Base-by-base conservation (phyloP, 1,140 invertebrate genomes). In the Onthophagus taurus region DNA sequence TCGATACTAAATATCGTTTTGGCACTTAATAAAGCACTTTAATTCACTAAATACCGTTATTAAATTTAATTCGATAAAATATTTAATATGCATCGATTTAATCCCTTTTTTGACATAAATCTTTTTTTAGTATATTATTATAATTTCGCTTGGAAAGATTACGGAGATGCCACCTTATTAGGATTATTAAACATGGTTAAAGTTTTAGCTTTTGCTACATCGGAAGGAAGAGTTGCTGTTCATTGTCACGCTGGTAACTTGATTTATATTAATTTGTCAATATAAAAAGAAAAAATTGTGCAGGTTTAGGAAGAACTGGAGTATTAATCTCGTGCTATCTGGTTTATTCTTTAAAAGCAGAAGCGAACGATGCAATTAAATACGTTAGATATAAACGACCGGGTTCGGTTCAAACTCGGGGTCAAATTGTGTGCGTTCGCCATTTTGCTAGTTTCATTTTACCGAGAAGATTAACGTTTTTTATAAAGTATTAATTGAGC, bases 271-370 rank as follows among this genome's bases (percentile, higher is more conserved):
- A 4, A 26, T 45, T 20, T 23, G n/a, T 26, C 20, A 4, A 41
- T 46, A 19, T 26, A 21, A 26, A 8, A 24, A 17, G n/a, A 49
- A 18, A 44, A 48, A 48, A 58, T 48, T 50, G 65, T 67, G 38
- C 61, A 83, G 82, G 83, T 52, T 64, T 87, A 33, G 89, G 88
- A 2, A 70, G 89, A 53, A 92, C 88, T 3, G 89, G 89, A 2
- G 83, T 92, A 3, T 66, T 92, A 11, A 89, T 92, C 49, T 83
- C 86, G 1, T 89, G 84, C 64, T 91, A 87, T 66, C 70, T 93
- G 8, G 79, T 92, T 9, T 90, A 84, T 64, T 78, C 77, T 19
- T 72, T 85, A 50, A 68, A 86, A 49, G 77, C 89, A 16, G 67
- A 74, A 24, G 81, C 85, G 1, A 81, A 83, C 55, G 83, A 88